Base-by-base conservation (phyloP, 2,888 invertebrate species). In the Netelia fuscicornis region DNA sequence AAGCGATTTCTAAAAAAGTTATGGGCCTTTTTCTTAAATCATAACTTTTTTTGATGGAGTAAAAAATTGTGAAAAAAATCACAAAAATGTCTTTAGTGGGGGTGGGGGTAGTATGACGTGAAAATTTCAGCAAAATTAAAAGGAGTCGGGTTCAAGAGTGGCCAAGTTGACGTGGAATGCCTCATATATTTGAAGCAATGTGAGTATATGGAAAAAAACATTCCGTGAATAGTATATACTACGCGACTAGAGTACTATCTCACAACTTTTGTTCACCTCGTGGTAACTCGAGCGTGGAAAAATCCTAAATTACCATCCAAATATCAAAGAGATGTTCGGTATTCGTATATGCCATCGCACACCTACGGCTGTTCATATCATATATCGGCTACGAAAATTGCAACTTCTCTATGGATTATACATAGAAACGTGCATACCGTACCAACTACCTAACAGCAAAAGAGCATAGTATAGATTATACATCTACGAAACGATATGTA, bases 231-330 rank as follows among this genome's bases (percentile, higher is more conserved):
- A 10, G n/a, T 20, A 20, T 20, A 70, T 13, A 52, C 30, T 30
- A n/a, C 30, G 20, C 3, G 30, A 5, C 70, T 54, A 70, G 3
- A 37, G 62, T 20, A 20, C 20, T 23, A 8, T 44, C 42, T 20
- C 62, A 62, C 62, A 68, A 62, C 52, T 64, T 78, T 78, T 71
- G 37, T 58, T 70, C 17, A 42, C 23, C 54, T 37, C 11, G 54
- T 13, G 62, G 9, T 58, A 54, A 48, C 20, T 30, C 20, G 77
- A 62, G 37, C 10, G 52, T n/a, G 52, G 62, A 52, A 68, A 78
- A 62, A 52, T 37, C 44, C 62, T 54, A 62, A 70, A 70, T 62
- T 70, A 52, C 52, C 13, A 8, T 30, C 44, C 58, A 70, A 62
- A 70, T 74, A 62, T 44, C 48, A 62, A 48, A 62, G n/a, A 30